Conservation (phyloP, 2,113 vertebrate genomes). For the Centropus bengalensis region DNA sequence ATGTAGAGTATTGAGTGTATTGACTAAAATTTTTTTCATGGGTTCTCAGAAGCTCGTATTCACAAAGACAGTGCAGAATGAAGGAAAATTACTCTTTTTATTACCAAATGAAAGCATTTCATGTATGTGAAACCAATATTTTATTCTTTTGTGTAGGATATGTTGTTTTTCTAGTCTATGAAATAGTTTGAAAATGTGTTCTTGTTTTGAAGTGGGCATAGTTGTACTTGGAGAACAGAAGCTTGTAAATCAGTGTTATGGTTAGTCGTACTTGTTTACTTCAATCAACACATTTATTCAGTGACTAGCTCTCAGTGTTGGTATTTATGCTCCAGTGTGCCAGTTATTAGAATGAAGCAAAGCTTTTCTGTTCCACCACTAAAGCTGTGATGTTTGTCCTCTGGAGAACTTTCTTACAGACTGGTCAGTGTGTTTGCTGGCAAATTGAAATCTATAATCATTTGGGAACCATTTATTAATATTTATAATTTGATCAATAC, state of each 20-base stretch:
- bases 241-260: not conserved
- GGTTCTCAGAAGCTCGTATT: slow-evolving; percentile 25
- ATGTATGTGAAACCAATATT: not conserved
- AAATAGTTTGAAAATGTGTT: not conserved
- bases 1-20: slow-evolving; percentile 3
- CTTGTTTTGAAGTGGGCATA: not conserved
- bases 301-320: not conserved
- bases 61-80: slow-evolving; percentile 13
- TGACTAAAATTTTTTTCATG: slow-evolving; percentile 20
- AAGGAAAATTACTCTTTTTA: slow-evolving; percentile 4
- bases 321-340: not conserved
- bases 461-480: not conserved
- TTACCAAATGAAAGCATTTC: not conserved
- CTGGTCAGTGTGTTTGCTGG: not conserved
- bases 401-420: not conserved
- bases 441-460: not conserved
- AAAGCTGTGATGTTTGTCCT: not conserved
- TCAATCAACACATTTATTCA: not conserved
- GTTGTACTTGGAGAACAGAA: not conserved
- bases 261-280: not conserved
- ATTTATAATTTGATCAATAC: not conserved
- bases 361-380: not conserved
- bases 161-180: not conserved
- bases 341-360: not conserved
- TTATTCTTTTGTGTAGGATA: slow-evolving; percentile 10